Percentiles rank a stretch among this genome's conserved stretches.
Conservation (phyloP, 1,140 invertebrate species). For the Achroia grisella region DNA sequence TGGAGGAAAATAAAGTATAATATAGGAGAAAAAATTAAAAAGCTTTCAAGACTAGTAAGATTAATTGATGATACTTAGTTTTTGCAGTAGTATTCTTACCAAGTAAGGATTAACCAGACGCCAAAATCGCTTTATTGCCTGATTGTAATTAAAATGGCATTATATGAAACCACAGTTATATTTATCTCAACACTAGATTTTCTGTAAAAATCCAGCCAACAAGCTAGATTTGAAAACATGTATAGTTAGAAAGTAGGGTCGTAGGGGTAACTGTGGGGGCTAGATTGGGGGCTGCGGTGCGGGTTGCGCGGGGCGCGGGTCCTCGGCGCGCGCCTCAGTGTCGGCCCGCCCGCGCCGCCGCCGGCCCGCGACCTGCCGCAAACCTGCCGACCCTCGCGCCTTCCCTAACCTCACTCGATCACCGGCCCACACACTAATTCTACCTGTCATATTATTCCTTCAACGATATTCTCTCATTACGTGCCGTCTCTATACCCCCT, state of each 20-base stretch:
- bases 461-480: constrained; percentile 9
- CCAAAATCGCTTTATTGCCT: no score
- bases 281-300: constrained; percentile 25
- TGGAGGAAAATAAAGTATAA: no score
- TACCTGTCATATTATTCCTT: constrained; percentile 34
- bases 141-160: no score
- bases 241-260: no score
- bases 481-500: constrained; percentile 1
- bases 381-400: constrained; percentile 19
- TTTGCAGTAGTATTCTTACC: no score
- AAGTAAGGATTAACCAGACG: no score
- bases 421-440: constrained; percentile 35
- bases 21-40: no score
- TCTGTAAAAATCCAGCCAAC: not conserved
- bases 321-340: constrained; percentile 60
- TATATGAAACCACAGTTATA: no score
- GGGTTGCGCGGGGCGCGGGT: constrained; percentile 16
- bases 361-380: constrained; percentile 40
- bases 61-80: no score
- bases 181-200: no score
- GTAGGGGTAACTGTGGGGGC: constrained; percentile 1
- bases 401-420: constrained; percentile 51
- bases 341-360: constrained; percentile 52
- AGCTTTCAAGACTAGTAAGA: no score
- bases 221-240: constrained; percentile 1